Evolutionary conservation across 2,113 vertebrate species (phyloP).

Genomic region (Mesitornis unicolor): DNA sequence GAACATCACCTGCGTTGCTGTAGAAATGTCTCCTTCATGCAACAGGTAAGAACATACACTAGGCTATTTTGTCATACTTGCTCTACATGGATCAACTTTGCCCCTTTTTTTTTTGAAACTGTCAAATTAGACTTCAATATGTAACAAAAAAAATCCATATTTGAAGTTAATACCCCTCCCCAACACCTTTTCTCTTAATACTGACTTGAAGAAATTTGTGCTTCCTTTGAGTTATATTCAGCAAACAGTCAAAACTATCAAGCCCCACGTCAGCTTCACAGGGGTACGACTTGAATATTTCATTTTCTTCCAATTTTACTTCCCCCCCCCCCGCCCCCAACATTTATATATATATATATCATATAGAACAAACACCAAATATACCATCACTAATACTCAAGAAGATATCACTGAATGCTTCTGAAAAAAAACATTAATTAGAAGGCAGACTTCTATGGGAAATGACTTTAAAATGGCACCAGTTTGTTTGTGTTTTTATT

Average conservation of each 20-base stretch:
- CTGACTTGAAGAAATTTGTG: conserved; percentile 70
- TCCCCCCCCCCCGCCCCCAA: conserved; percentile 34
- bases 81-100: conserved; percentile 73
- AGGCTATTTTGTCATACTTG: conserved; percentile 80
- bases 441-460: conserved; percentile 77
- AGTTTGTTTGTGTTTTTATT: neutral
- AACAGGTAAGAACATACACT: conserved; percentile 86
- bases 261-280: conserved; percentile 73
- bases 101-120: conserved; percentile 60
- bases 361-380: conserved; percentile 76
- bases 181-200: conserved; percentile 63
- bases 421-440: conserved; percentile 69
- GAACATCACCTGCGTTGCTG: conserved; percentile 89
- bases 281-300: conserved; percentile 71
- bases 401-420: conserved; percentile 77
- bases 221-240: conserved; percentile 75
- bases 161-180: conserved; percentile 50
- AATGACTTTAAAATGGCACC: conserved; percentile 74
- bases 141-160: conserved; percentile 35
- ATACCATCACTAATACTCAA: conserved; percentile 80
- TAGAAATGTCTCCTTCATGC: conserved; percentile 87
- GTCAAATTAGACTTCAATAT: conserved; percentile 72
- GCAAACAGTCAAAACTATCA: conserved; percentile 75
- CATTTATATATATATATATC: conserved; percentile 69
- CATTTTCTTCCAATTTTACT: conserved; percentile 62